Evolutionary conservation across 2,797 vertebrate species (phyloP), one percentile per base, ranked within the genome.

Genomic region (Rhinella marina): DNA sequence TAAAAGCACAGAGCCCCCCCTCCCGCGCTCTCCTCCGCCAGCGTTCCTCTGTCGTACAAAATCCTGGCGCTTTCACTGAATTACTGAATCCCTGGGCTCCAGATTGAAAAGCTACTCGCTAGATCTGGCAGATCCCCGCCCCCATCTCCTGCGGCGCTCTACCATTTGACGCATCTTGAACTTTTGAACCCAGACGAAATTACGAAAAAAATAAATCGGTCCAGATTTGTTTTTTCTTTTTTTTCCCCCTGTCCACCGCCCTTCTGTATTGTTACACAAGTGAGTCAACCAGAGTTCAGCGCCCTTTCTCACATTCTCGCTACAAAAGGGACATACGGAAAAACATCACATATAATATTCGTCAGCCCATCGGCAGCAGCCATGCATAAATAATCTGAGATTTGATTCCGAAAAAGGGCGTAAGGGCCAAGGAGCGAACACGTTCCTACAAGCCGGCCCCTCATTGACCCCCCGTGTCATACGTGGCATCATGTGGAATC

Each of bases 321-420:
- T 90, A 92, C 93, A 91, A 92, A 92, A 90, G 91, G 91, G 92
- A 92, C 93, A 92, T 92, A 93, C 91, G 91, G 92, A 93, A 90
- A 93, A 90, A 89, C 93, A 92, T 94, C 93, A 94, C 91, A 92
- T 92, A 86, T 66, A 92, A 94, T 94, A 92, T 93, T 92, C 92
- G 0, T 94, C 93, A 94, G 61, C 64, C 79, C 52, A 88, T 89
- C 87, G 0, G 88, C 90, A 86, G 90, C 91, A 88, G 70, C 77
- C 87, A 93, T 48, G 91, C 91, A 92, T 90, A 91, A 91, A 90
- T 89, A 91, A 92, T 88, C 78, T 90, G 73, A 90, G 82, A 25
- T 89, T 88, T 88, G 88, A 85, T 90, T 81, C 70, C 59, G 77
- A 85, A 61, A 81, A 87, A 76, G 86, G 90, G 90, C 89, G 90